Conservation (phyloP, 1,140 invertebrate genomes). For the Apocrypta bakeri region DNA sequence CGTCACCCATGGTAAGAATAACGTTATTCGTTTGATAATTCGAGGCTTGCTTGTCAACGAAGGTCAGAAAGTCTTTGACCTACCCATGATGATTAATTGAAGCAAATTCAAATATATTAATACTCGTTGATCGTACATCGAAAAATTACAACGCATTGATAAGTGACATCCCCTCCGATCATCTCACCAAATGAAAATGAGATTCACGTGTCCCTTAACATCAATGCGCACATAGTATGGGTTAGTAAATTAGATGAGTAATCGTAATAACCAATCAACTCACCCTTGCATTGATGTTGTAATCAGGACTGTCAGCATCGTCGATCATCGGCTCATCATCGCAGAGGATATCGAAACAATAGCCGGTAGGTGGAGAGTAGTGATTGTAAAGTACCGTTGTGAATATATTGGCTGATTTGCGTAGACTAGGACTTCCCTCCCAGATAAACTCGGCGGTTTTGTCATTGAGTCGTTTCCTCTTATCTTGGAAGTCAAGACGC, state of each 20-base stretch:
- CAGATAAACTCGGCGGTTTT: slow-evolving; percentile 91
- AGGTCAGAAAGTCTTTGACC: slow-evolving; percentile 77
- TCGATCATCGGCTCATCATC: slow-evolving; percentile 88
- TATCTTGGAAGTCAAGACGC: slow-evolving; percentile 92
- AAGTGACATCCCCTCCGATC: slow-evolving; percentile 95
- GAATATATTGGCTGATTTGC: slow-evolving; percentile 79
- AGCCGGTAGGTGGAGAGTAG: slow-evolving; percentile 88
- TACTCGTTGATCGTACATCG: slow-evolving; percentile 66
- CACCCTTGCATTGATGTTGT: slow-evolving; percentile 83
- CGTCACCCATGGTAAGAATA: slow-evolving; percentile 94
- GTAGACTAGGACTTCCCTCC: slow-evolving; percentile 83
- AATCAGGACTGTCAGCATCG: slow-evolving; percentile 81
- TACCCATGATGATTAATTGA: slow-evolving; percentile 58
- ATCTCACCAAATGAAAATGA: slow-evolving; percentile 71
- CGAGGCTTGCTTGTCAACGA: slow-evolving; percentile 73
- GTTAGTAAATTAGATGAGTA: no score
- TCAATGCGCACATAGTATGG: neutral
- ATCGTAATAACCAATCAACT: neutral
- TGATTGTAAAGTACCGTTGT: slow-evolving; percentile 84
- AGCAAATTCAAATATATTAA: no score
- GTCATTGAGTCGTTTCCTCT: slow-evolving; percentile 76
- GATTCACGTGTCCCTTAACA: slow-evolving; percentile 37
- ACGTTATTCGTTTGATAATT: slow-evolving; percentile 82
- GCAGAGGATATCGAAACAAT: slow-evolving; percentile 92
- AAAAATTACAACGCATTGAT: slow-evolving; percentile 88